These are phyloP conservation scores for Drosophila mojavensis DNA, from an alignment of 1,140 invertebrate genomes.

Conservation along the genomic window DNA sequence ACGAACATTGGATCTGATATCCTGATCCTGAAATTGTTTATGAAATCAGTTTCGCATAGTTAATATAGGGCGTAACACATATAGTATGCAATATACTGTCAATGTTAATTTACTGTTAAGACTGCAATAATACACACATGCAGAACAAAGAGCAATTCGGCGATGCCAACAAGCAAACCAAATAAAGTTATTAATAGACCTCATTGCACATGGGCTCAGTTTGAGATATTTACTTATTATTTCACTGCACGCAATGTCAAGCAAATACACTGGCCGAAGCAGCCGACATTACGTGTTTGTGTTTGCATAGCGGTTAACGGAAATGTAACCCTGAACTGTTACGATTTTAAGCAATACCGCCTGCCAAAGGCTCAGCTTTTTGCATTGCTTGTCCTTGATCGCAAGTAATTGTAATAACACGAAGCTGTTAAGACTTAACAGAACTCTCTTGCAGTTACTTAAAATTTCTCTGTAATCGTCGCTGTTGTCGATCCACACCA, in stretches of 20 bases:
- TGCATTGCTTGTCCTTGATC: no score
- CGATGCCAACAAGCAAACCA: slow-evolving; percentile 6
- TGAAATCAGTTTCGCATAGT: background rate
- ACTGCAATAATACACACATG: background rate
- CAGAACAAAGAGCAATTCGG: slow-evolving; percentile 1
- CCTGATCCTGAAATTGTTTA: no score
- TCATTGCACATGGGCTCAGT: background rate
- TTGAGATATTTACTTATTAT: background rate
- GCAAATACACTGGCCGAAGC: slow-evolving; percentile 1
- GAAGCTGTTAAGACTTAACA: no score
- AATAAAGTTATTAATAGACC: slow-evolving; percentile 11
- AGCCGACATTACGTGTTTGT: no score
- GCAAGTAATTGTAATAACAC: no score
- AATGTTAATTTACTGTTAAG: slow-evolving; percentile 3
- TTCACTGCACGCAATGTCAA: background rate
- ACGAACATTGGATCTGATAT: background rate
- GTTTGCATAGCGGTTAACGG: no score
- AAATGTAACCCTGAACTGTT: no score
- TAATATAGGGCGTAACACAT: background rate
- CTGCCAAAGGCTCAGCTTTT: no score
- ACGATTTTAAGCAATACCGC: no score
- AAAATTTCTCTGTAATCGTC: no score
- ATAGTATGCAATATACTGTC: background rate
- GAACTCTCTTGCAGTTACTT: no score
- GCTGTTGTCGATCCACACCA: no score